A percentile compares a stretch with the other conserved stretches of the same genome.
phyloP scores from a whole-genome alignment of 1,140 invertebrate genomes.

The Zaprionus gabonicus region DNA sequence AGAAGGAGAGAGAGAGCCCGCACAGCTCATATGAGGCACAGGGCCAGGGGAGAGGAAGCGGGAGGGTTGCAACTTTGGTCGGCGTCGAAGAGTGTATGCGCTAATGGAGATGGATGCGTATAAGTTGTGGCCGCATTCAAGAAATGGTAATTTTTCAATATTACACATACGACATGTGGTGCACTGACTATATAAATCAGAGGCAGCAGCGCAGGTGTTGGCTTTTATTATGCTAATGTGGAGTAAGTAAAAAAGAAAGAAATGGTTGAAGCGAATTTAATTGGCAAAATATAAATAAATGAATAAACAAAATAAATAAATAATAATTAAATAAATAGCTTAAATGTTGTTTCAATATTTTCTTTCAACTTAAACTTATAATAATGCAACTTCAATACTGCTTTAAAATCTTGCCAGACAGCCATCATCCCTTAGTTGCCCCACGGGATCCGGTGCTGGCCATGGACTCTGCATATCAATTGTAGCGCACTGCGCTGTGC shows the following conservation, averaged over 20 bases:
- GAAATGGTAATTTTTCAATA: slow-evolving; percentile 73
- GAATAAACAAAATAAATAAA: background rate
- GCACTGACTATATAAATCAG: slow-evolving; percentile 10
- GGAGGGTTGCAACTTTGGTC: slow-evolving; percentile 32
- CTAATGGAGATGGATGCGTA: slow-evolving; percentile 75
- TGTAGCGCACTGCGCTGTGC: slow-evolving; percentile 20
- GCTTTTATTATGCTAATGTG: background rate
- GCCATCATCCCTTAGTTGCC: background rate
- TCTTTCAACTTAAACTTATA: too few species aligned
- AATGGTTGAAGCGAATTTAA: background rate
- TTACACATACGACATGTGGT: slow-evolving; percentile 57
- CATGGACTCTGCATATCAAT: slow-evolving; percentile 46
- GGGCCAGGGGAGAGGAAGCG: background rate
- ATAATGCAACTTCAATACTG: background rate
- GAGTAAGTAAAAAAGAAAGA: background rate
- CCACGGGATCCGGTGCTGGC: slow-evolving; percentile 3
- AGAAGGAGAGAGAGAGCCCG: background rate
- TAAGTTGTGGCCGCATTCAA: slow-evolving; percentile 54
- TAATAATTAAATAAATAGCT: background rate
- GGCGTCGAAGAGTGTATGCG: slow-evolving; percentile 68
- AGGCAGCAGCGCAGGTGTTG: slow-evolving; percentile 6
- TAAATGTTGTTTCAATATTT: background rate
- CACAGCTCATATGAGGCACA: slow-evolving; percentile 31
- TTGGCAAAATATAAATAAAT: background rate
- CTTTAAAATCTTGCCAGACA: background rate